phyloP scores from a whole-genome alignment of 2,113 vertebrate genomes.

The Brachypteracias leptosomus region DNA sequence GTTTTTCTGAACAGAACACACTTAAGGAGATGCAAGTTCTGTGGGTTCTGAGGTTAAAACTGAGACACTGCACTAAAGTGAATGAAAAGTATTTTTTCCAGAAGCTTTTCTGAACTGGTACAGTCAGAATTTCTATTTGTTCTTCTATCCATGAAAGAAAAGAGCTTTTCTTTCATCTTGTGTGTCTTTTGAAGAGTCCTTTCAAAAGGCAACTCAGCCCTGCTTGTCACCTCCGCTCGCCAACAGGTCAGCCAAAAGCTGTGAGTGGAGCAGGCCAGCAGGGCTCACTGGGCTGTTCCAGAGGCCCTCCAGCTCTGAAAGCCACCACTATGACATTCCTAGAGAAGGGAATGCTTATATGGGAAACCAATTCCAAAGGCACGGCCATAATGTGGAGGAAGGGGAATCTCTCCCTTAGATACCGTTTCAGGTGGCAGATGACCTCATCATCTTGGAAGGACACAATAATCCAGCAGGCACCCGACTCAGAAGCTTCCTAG shows the following conservation, averaged over 20 bases:
- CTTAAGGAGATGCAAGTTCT: neutral
- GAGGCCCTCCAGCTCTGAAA: neutral
- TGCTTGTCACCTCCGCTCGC: neutral
- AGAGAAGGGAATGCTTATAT: neutral
- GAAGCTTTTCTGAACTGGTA: neutral
- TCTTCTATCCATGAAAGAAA: neutral
- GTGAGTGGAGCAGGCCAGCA: neutral
- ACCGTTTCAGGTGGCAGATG: neutral
- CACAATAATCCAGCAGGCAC: neutral
- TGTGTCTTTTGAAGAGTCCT: neutral
- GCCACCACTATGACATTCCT: neutral
- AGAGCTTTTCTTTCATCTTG: neutral
- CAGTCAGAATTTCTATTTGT: neutral
- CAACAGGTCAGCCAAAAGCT: neutral
- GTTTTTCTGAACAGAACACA: neutral
- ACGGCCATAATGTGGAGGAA: neutral
- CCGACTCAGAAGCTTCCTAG: neutral
- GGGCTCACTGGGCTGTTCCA: neutral
- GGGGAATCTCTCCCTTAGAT: neutral
- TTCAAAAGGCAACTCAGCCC: neutral
- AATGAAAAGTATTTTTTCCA: neutral
- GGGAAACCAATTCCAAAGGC: neutral
- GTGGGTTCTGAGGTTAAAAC: neutral
- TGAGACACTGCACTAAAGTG: neutral
- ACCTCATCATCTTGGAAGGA: neutral